Evolutionary conservation across 2,888 invertebrate genomes (phyloP).

Genomic region (Acronicta aceris): DNA sequence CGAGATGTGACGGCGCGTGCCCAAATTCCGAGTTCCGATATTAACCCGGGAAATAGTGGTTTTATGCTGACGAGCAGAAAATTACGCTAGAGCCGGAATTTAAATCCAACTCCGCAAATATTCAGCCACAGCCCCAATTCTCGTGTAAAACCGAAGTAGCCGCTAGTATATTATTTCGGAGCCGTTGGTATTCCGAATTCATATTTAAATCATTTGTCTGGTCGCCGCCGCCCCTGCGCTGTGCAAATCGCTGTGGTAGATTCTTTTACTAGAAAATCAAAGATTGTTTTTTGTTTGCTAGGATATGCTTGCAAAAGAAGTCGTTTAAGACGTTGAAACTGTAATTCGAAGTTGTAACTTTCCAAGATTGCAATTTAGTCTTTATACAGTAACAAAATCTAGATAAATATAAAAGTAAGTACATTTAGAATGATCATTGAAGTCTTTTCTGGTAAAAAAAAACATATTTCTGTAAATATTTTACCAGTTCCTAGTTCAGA

Average conservation of each 20-base stretch:
- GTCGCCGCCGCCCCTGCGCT: neutral
- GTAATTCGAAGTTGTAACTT: slow-evolving; percentile 15
- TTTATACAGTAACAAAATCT: no score
- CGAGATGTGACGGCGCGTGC: slow-evolving; percentile 22
- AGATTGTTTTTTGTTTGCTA: slow-evolving; percentile 15
- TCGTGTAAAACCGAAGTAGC: slow-evolving; percentile 35
- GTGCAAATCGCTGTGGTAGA: neutral
- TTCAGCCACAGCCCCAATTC: slow-evolving; percentile 24
- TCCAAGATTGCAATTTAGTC: slow-evolving; percentile 20
- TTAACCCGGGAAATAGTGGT: slow-evolving; percentile 41
- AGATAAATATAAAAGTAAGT: no score
- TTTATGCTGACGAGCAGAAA: slow-evolving; percentile 44
- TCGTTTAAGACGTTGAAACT: slow-evolving; percentile 24
- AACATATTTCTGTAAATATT: no score
- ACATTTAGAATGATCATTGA: no score
- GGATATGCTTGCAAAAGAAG: slow-evolving; percentile 16
- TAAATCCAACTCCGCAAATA: slow-evolving; percentile 42
- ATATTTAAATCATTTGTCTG: slow-evolving; percentile 33
- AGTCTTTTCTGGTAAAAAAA: no score
- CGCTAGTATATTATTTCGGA: slow-evolving; percentile 42
- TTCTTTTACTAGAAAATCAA: slow-evolving; percentile 18
- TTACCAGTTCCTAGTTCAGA: no score
- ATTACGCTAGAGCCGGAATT: slow-evolving; percentile 37
- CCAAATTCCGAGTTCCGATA: slow-evolving; percentile 29
- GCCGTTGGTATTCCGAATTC: slow-evolving; percentile 23